Conservation (phyloP, 1,140 invertebrate species). For the Drosophila burlai region DNA sequence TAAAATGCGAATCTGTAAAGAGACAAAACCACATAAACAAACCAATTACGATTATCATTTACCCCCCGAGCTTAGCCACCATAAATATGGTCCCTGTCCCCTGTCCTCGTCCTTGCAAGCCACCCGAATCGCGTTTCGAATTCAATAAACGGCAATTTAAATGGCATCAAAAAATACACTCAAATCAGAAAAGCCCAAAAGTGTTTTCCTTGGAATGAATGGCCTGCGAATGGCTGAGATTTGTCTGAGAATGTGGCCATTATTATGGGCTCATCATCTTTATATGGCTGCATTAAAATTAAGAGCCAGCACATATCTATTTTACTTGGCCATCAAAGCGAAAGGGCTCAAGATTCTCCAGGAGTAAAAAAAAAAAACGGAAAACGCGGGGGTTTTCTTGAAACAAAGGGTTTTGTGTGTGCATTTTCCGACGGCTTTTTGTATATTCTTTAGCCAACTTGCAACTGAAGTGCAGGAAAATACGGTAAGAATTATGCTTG, state of each 20-base stretch:
- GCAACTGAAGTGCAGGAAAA: no score
- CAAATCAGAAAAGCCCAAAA: constrained; percentile 39
- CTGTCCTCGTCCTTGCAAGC: background rate
- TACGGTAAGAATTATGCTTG: no score
- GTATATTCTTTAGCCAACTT: background rate
- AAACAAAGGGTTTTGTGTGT: background rate
- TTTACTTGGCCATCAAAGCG: constrained; percentile 4
- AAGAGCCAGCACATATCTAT: background rate
- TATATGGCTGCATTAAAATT: constrained; percentile 30
- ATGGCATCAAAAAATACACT: constrained; percentile 72
- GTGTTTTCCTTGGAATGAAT: constrained; percentile 62
- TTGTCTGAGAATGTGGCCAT: background rate
- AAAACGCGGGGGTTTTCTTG: background rate
- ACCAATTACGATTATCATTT: constrained; percentile 46
- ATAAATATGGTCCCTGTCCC: constrained; percentile 6
- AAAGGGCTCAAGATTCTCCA: background rate
- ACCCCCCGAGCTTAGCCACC: constrained; percentile 9
- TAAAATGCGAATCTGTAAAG: constrained; percentile 54
- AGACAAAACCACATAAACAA: constrained; percentile 46
- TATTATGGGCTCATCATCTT: constrained; percentile 29
- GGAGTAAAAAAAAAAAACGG: background rate
- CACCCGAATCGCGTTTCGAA: constrained; percentile 22
- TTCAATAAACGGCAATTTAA: constrained; percentile 73
- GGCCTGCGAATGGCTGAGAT: constrained; percentile 4
- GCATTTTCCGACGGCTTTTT: background rate